Evolutionary conservation across 2,888 invertebrate species (phyloP), one percentile per base, ranked within the genome.

Genomic region (Notodonta dromedarius): DNA sequence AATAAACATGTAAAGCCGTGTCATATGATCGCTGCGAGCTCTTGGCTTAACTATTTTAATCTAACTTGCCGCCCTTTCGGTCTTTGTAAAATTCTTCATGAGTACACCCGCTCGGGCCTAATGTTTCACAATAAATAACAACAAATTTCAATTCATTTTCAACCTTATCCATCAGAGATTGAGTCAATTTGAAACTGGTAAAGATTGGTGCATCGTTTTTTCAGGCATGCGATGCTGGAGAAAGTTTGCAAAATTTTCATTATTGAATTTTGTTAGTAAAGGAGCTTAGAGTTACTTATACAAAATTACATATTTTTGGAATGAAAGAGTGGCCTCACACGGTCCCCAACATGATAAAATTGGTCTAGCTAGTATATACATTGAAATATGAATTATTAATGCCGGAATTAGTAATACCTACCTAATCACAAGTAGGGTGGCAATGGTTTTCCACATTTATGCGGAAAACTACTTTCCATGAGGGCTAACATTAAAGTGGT

Each of bases 11-110:
- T 61, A 58, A 51, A 61, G 57, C 57, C 56, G 71, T 80, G 82
- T 83, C 83, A 81, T 74, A 79, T 60, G 76, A 52, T 16, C 14
- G 8, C 16, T 11, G 65, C 65, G 74, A 61, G 72, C 77, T 79
- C 75, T 81, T 79, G 70, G 75, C 70, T 61, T 76, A 89, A 89
- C 89, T 88, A 89, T 89, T 89, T 89, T 89, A 89, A 89, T 89
- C 85, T 86, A 88, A 88, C 79, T 87, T 87, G 78, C 60, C 66
- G 73, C 72, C 77, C 84, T 80, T 82, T 78, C 77, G 69, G 70
- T 76, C 77, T 83, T 84, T 83, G 84, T 83, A 84, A 86, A 86
- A 86, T 85, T 85, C 80, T 77, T 77, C 71, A 78, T 74, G 73
- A 81, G 76, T 83, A 70, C 52, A 52, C 64, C 70, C 1, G 66